phyloP scores from a whole-genome alignment of 2,888 invertebrate genomes.

The Drosophila atroscutellata region DNA sequence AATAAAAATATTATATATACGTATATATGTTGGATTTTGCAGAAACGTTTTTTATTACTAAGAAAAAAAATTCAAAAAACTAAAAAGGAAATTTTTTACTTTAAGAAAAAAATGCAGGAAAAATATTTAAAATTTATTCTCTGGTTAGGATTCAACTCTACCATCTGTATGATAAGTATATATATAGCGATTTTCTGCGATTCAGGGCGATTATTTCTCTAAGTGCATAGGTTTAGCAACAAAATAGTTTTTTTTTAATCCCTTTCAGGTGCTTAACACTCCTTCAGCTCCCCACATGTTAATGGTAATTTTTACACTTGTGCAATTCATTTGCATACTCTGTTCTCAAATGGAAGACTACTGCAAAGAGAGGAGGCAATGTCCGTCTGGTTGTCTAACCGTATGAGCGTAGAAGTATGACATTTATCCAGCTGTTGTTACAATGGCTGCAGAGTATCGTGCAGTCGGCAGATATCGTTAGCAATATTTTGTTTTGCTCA shows the following conservation, averaged over 20 bases:
- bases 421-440: neutral
- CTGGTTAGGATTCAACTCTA: neutral
- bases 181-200: neutral
- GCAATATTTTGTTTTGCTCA: neutral
- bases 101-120: neutral
- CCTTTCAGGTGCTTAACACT: neutral
- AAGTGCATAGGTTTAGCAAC: neutral
- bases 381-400: neutral
- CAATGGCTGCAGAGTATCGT: neutral
- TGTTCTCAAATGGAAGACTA: neutral
- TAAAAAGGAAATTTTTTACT: accelerated
- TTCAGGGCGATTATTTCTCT: neutral
- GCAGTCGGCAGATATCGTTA: neutral
- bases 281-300: neutral
- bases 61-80: neutral
- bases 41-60: neutral
- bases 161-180: neutral
- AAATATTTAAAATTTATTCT: neutral
- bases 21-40: too few relatives aligned
- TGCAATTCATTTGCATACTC: conserved; percentile 13
- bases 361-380: neutral
- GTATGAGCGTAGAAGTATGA: neutral
- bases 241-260: neutral
- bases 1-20: too few relatives aligned
- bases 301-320: conserved; percentile 17